Evolutionary conservation across 2,113 vertebrate species (phyloP).

Genomic region (Irena cyanogastra): DNA sequence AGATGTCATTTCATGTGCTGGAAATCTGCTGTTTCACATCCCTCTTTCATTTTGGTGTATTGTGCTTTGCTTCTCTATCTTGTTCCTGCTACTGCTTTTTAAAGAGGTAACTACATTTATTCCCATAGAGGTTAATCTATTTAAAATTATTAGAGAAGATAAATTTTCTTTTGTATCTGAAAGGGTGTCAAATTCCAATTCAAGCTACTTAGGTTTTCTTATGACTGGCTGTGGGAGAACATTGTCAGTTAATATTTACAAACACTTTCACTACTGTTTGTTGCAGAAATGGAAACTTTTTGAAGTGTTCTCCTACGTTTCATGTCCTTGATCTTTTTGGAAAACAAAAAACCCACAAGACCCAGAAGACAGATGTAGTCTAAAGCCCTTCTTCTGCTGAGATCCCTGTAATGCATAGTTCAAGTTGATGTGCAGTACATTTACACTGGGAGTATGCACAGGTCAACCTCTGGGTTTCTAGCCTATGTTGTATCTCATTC

Average conservation of each 20-base stretch:
- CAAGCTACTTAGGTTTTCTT: not conserved
- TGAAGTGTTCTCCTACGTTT: not conserved
- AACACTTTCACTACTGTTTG: not conserved
- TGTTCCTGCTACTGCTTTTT: not conserved
- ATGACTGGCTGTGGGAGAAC: not conserved
- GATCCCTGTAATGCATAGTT: not conserved
- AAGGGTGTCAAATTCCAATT: not conserved
- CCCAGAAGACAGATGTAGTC: not conserved
- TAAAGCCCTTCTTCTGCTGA: not conserved
- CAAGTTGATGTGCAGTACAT: not conserved
- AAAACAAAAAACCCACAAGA: not conserved
- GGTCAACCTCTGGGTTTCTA: not conserved
- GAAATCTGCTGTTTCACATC: not conserved
- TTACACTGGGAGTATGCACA: not conserved
- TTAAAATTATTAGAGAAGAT: not conserved
- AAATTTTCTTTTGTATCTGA: not conserved
- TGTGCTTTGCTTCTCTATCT: not conserved
- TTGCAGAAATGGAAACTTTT: not conserved
- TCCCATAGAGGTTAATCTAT: not conserved
- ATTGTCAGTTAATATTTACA: not conserved
- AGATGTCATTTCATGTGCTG: not conserved
- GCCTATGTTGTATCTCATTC: rapidly evolving
- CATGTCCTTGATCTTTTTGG: not conserved
- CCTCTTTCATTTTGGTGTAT: not conserved
- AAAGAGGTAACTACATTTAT: not conserved